Percentiles rank a stretch among this genome's conserved stretches.
Evolutionary conservation across 2,888 invertebrate species (phyloP).

Genomic region (Caradrina kadenii): DNA sequence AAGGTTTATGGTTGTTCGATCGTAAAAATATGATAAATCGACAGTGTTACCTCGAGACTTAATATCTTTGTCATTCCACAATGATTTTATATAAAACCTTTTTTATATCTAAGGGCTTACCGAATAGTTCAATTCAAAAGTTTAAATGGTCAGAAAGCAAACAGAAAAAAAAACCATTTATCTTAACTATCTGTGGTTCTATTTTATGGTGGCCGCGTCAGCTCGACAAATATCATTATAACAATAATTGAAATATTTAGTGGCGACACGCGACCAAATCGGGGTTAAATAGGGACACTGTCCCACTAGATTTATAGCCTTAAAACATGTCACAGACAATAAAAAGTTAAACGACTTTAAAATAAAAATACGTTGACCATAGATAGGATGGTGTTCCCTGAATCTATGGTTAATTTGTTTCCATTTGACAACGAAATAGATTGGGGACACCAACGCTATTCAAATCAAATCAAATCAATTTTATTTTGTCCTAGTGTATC

Average conservation of each 20-base stretch:
- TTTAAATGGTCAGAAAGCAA: slow-evolving; percentile 55
- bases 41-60: slow-evolving; percentile 38
- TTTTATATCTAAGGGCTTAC: slow-evolving; percentile 16
- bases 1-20: slow-evolving; percentile 46
- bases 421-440: slow-evolving; percentile 23
- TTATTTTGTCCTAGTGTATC: too few relatives aligned
- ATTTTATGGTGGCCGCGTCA: slow-evolving; percentile 71
- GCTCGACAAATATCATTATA: slow-evolving; percentile 77
- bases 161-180: slow-evolving; percentile 66
- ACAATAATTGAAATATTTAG: slow-evolving; percentile 85
- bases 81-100: slow-evolving; percentile 28
- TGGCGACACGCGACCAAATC: slow-evolving; percentile 78
- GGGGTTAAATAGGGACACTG: slow-evolving; percentile 72
- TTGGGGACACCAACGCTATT: slow-evolving; percentile 6
- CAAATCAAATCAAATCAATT: too few relatives aligned
- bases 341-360: slow-evolving; percentile 54
- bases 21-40: slow-evolving; percentile 56
- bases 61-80: slow-evolving; percentile 46
- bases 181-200: slow-evolving; percentile 67
- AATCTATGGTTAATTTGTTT: slow-evolving; percentile 35
- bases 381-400: slow-evolving; percentile 17
- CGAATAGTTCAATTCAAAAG: slow-evolving; percentile 40
- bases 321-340: slow-evolving; percentile 61
- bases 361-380: slow-evolving; percentile 41
- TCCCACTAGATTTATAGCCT: slow-evolving; percentile 70